Percentiles rank a stretch among this genome's conserved stretches.
phyloP scores from a whole-genome alignment of 2,888 invertebrate species.

The Apocheima hispidaria region DNA sequence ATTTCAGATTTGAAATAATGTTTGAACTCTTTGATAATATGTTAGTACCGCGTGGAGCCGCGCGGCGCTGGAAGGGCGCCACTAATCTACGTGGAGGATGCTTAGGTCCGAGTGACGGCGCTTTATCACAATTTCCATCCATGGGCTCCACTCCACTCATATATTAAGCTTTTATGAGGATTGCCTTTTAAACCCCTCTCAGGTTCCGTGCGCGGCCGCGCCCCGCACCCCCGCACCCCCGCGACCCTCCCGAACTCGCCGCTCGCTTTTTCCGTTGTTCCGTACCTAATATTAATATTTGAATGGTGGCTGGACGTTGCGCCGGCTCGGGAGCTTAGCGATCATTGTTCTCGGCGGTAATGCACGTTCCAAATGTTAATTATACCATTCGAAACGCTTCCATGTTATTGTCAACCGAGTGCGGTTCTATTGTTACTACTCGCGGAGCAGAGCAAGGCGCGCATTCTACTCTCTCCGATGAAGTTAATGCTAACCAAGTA shows the following conservation, averaged over 20 bases:
- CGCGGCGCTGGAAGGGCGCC: not conserved
- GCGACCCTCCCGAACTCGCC: slow-evolving; percentile 13
- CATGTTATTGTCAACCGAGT: slow-evolving; percentile 25
- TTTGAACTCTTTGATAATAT: not conserved
- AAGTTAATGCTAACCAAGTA: not conserved
- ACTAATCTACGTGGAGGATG: slow-evolving; percentile 14
- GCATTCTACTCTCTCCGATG: not conserved
- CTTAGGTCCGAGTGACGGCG: slow-evolving; percentile 25
- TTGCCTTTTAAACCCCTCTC: slow-evolving; percentile 50
- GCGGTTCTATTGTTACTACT: slow-evolving; percentile 16
- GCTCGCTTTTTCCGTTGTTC: slow-evolving; percentile 46
- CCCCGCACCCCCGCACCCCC: slow-evolving; percentile 13
- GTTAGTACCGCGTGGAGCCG: not conserved
- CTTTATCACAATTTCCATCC: slow-evolving; percentile 33
- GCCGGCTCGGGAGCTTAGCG: slow-evolving; percentile 33
- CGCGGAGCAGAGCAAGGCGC: not conserved
- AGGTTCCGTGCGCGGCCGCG: slow-evolving; percentile 18
- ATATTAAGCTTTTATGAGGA: slow-evolving; percentile 57
- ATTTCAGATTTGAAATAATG: not conserved
- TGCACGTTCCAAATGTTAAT: slow-evolving; percentile 34
- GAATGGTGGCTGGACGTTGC: slow-evolving; percentile 41
- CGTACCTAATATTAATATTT: slow-evolving; percentile 52
- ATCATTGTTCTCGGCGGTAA: slow-evolving; percentile 36
- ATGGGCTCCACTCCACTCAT: slow-evolving; percentile 41
- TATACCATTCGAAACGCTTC: slow-evolving; percentile 29